Base-by-base conservation (phyloP, 2,113 vertebrate genomes). In the Dinomys branickii region DNA sequence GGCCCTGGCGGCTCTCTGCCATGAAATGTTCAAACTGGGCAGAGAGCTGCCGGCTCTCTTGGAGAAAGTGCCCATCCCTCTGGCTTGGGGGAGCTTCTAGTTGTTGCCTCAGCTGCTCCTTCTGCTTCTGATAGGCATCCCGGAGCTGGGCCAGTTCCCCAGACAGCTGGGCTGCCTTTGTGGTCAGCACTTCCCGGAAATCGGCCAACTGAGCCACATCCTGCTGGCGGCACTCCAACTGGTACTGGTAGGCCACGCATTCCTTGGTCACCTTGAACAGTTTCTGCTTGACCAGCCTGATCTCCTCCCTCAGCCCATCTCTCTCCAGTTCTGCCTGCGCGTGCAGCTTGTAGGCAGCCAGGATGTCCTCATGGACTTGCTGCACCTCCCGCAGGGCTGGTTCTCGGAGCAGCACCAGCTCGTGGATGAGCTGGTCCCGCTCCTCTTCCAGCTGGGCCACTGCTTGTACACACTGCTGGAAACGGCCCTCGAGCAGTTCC, bases 1-100 rank as follows among this genome's bases (percentile, higher is more conserved):
- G 98, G 5, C 98, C 98, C 85, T 98, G 98, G n/a, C 99, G 99
- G 65, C 98, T 99, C 58, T 98, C 97, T 0, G 99, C 98, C 97
- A 99, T 98, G 50, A 99, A 99, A 92, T 98, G 99, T 98, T 99
- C 99, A 16, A 99, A 98, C 96, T 99, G 99, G 83, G 97, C 71
- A 7, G 99, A 99, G 16, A 99, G 98, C 91, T 99, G 98, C 11
- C 99, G 98, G 97, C 98, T 99, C 96, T 99, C 98, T 58, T 98
- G 99, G 35, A 99, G 97, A 94, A 99, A 99, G 7, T 98, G 98
- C 94, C 98, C 98, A 7, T 98, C 97, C 82, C 97, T 97, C 0
- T 98, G 98, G 78, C 94, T 98, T 0, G 97, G 98, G 0, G 98
- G 98, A 4, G 95, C 61, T n/a, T 99, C 98, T 67, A 99, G 95